Base-by-base conservation (phyloP, 2,888 invertebrate species). In the Tachystola acroxantha region DNA sequence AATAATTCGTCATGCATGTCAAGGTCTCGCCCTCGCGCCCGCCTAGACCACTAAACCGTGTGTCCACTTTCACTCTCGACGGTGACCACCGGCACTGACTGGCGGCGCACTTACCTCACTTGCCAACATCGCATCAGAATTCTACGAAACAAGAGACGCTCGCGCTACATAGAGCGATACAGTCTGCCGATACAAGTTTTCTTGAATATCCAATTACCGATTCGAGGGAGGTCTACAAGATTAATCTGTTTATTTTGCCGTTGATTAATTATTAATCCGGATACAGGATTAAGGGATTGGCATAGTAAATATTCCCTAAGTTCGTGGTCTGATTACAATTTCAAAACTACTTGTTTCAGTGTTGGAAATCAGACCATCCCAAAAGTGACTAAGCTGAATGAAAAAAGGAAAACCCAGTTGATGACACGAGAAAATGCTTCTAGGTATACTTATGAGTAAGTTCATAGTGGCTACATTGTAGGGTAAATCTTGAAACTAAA, bases 31-130 rank as follows among this genome's bases (percentile, higher is more conserved):
- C 12, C 11, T n/a, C 46, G 50, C 52, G 48, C 53, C 16, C 64
- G 69, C 63, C 64, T 70, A 72, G 68, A 63, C 61, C 57, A 53
- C 60, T 30, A 39, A 14, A 12, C 32, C n/a, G n/a, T n/a, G 40
- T 46, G 62, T 63, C 64, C 67, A 80, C 81, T 82, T 81, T 82
- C 81, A 76, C 81, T 79, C 56, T 76, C 76, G 53, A 45, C 46
- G 31, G 54, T 53, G 59, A 69, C 72, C 72, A 68, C 64, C 12
- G 27, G 12, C n/a, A 27, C 27, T 7, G 27, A 24, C 27, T 7
- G n/a, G n/a, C n/a, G n/a, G 11, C 11, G n/a, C 12, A 27, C 12
- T 11, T 10, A 11, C 5, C 3, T n/a, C n/a, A n/a, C 24, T n/a
- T 2, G n/a, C 24, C 24, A 24, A n/a, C 24, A n/a, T 24, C n/a